Evolutionary conservation across 2,797 vertebrate species (phyloP).

Genomic region (Parauchenoglanis ngamensis): DNA sequence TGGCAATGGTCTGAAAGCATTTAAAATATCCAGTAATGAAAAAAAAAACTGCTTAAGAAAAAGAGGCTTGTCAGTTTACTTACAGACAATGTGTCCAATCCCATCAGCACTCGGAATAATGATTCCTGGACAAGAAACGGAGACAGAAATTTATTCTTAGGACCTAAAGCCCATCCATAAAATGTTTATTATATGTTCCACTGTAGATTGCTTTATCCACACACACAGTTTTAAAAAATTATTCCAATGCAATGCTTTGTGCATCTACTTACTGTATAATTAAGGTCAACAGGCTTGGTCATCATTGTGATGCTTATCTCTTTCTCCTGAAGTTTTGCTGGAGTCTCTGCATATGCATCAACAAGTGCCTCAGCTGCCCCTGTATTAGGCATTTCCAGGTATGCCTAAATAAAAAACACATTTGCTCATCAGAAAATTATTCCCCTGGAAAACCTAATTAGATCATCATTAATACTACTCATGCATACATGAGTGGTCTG

Average conservation of each 20-base stretch:
- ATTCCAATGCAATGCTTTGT: not conserved
- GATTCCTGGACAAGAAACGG: conserved; percentile 69
- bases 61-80: conserved; percentile 46
- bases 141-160: not conserved
- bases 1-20: not conserved
- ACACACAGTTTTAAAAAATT: not conserved
- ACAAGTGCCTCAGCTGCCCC: conserved; percentile 78
- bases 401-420: conserved; percentile 67
- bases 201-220: not conserved
- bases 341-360: conserved; percentile 77
- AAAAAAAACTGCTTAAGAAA: not conserved
- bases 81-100: conserved; percentile 73
- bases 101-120: conserved; percentile 76
- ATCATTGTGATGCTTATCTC: conserved; percentile 71
- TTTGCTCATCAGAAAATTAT: not conserved
- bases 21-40: not conserved
- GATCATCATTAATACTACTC: not conserved
- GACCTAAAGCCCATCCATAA: not conserved
- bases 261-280: conserved; percentile 70
- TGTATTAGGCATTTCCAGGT: conserved; percentile 70
- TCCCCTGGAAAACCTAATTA: too few species aligned
- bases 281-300: conserved; percentile 68
- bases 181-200: not conserved
- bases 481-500: not conserved
- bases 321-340: conserved; percentile 73